Percentiles rank a stretch among this genome's conserved stretches.
phyloP scores from a whole-genome alignment of 2,113 vertebrate species.

The Cephalopterus ornatus region DNA sequence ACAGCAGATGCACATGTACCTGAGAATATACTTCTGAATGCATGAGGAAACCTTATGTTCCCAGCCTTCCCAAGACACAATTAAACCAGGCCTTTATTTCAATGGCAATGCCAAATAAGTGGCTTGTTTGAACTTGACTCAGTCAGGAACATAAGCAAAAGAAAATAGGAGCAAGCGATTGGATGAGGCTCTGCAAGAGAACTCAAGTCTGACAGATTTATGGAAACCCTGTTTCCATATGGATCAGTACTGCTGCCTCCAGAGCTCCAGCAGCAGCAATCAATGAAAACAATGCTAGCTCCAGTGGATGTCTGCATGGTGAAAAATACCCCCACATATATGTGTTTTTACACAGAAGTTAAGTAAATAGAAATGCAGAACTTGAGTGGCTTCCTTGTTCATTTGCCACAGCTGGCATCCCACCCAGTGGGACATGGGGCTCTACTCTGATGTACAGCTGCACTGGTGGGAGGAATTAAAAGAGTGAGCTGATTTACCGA shows the following conservation, averaged over 20 bases:
- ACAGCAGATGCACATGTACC: conserved; percentile 23
- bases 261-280: not conserved
- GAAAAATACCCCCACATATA: not conserved
- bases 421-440: not conserved
- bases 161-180: conserved; percentile 22
- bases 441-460: conserved; percentile 24
- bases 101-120: conserved; percentile 32
- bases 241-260: conserved; percentile 30
- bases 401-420: not conserved
- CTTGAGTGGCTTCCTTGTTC: conserved; percentile 3
- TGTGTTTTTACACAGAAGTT: not conserved
- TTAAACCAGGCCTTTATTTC: conserved; percentile 25
- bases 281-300: conserved; percentile 33
- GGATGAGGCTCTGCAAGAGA: conserved; percentile 50
- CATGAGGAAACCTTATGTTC: conserved; percentile 24
- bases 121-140: conserved; percentile 46
- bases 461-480: conserved; percentile 34
- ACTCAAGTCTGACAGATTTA: conserved; percentile 60
- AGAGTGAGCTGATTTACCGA: conserved; percentile 5
- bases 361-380: conserved; percentile 12
- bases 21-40: not conserved
- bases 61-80: not conserved
- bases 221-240: conserved; percentile 57
- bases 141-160: conserved; percentile 15
- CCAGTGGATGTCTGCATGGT: not conserved